These are phyloP conservation scores for Orgyia antiqua DNA, from an alignment of 2,888 invertebrate species.

Conservation along the genomic window DNA sequence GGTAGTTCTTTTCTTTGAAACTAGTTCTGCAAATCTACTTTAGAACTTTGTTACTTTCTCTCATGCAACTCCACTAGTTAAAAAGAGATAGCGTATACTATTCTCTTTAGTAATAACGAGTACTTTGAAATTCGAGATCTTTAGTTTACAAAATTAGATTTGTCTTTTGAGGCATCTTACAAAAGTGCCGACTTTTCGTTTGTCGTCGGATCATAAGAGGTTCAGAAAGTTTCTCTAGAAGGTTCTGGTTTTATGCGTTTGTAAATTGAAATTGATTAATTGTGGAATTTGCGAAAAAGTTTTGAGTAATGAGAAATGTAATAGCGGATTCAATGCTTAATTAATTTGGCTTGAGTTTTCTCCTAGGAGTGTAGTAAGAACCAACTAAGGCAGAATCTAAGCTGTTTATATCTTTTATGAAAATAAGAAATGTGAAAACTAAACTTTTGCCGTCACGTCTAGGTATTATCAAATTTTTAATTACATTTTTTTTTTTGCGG, in stretches of 20 bases:
- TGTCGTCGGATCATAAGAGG: slow-evolving; percentile 15
- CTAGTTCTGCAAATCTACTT: slow-evolving; percentile 15
- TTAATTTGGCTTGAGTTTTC: no score
- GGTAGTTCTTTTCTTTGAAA: slow-evolving; percentile 5
- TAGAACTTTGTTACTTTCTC: slow-evolving; percentile 3
- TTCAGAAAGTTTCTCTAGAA: slow-evolving; percentile 14
- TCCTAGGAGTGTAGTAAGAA: no score
- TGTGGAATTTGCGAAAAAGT: background rate
- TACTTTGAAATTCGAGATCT: slow-evolving; percentile 12
- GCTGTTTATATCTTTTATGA: no score
- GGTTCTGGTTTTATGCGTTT: slow-evolving; percentile 11
- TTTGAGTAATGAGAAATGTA: background rate
- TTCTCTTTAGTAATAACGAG: slow-evolving; percentile 18
- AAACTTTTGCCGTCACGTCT: no score
- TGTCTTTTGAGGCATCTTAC: slow-evolving; percentile 20
- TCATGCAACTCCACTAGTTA: background rate
- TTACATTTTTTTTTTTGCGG: no score
- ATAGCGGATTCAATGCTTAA: no score
- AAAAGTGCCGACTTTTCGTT: slow-evolving; percentile 20
- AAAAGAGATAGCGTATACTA: slow-evolving; percentile 7
- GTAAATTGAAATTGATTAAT: slow-evolving; percentile 4
- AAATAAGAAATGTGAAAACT: no score
- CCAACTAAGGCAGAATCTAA: no score
- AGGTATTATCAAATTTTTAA: no score
- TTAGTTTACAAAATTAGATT: slow-evolving; percentile 25